phyloP scores from a whole-genome alignment of 2,797 vertebrate genomes.

The Vespertilio murinus region DNA sequence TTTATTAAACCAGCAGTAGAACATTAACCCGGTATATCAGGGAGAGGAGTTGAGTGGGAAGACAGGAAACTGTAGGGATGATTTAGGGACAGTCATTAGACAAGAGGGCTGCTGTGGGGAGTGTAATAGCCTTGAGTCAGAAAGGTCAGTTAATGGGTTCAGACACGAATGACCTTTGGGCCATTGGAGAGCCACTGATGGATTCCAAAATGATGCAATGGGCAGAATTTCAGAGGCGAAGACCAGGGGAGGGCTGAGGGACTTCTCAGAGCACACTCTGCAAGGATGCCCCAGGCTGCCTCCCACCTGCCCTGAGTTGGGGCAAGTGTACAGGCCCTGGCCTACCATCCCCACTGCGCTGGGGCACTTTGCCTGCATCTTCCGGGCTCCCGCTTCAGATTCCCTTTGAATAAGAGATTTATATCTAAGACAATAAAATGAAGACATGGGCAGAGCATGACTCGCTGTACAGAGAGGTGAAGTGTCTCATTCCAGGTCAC shows the following conservation, averaged over 20 bases:
- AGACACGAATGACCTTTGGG: background rate
- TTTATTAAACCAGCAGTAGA: slow-evolving; percentile 18
- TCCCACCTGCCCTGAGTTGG: fast-evolving
- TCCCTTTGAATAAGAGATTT: background rate
- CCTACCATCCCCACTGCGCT: no score
- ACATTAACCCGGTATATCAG: background rate
- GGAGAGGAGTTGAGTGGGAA: background rate
- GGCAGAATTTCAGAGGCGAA: background rate
- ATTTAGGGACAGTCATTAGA: background rate
- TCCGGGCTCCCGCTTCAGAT: background rate
- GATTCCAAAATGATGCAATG: background rate
- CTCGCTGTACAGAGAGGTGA: background rate
- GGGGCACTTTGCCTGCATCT: background rate
- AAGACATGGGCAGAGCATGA: background rate
- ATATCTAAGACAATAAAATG: background rate
- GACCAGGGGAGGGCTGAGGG: background rate
- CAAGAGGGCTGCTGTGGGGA: background rate
- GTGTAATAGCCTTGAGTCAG: background rate
- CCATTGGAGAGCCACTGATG: background rate
- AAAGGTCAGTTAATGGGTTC: background rate
- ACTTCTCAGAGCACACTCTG: no score
- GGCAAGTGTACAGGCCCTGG: fast-evolving
- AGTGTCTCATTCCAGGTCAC: background rate
- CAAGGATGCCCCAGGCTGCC: background rate
- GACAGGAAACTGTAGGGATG: background rate